A percentile compares a stretch with the other conserved stretches of the same genome.
phyloP scores from a whole-genome alignment of 2,888 invertebrate species.

The Eilema griseolum region DNA sequence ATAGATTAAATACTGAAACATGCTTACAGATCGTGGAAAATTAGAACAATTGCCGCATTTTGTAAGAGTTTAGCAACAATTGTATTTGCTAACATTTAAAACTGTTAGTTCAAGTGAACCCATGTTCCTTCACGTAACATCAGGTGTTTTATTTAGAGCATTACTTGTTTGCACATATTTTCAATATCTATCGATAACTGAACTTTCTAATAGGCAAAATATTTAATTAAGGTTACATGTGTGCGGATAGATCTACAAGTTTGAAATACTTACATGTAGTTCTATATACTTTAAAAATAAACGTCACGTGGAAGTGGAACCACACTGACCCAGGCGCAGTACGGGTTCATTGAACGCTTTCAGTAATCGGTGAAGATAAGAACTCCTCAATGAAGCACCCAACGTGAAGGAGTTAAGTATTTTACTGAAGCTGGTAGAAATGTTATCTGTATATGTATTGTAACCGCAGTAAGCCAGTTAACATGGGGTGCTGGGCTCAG shows the following conservation, averaged over 20 bases:
- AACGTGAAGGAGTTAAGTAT: no score
- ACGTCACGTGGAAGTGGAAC: no score
- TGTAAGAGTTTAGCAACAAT: slow-evolving; percentile 47
- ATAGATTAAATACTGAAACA: slow-evolving; percentile 33
- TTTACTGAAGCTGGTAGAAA: neutral
- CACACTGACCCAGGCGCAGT: no score
- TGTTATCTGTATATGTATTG: neutral
- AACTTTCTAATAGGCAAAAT: slow-evolving; percentile 40
- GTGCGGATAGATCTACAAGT: neutral
- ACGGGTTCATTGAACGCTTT: no score
- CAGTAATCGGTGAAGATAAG: no score
- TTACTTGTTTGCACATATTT: slow-evolving; percentile 34
- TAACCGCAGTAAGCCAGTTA: neutral
- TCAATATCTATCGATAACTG: slow-evolving; percentile 27
- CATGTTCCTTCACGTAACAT: slow-evolving; percentile 27
- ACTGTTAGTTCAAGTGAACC: slow-evolving; percentile 55
- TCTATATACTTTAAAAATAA: no score
- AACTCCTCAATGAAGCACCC: no score
- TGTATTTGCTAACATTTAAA: slow-evolving; percentile 37
- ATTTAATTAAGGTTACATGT: neutral
- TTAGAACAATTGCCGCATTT: slow-evolving; percentile 47
- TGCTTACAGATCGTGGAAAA: slow-evolving; percentile 45
- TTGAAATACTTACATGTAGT: no score
- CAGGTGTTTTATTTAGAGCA: slow-evolving; percentile 60
- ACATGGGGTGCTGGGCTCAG: no score